Conservation (phyloP, 2,888 invertebrate genomes). For the Steromphala cineraria region DNA sequence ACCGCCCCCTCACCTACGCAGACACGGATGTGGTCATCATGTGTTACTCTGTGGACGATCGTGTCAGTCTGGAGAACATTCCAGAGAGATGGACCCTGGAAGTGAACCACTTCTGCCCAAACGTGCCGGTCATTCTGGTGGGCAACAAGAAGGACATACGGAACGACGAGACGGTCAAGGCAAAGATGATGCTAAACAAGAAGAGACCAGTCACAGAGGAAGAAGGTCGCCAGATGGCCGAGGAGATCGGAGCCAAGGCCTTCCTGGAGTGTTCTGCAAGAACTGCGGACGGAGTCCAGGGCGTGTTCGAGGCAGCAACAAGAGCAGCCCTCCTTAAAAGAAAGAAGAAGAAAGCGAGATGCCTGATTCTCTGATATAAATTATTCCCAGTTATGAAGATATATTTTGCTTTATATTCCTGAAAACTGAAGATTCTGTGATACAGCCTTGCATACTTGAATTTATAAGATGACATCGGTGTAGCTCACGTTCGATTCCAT, state of each 20-base stretch:
- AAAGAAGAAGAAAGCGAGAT: constrained; percentile 77
- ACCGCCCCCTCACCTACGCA: constrained; percentile 94
- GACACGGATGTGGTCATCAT: constrained; percentile 99
- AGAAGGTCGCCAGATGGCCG: constrained; percentile 97
- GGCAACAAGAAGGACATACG: constrained; percentile 89
- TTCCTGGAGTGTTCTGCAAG: constrained; percentile 99
- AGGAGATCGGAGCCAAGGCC: constrained; percentile 98
- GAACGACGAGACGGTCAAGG: constrained; percentile 76
- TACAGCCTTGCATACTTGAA: no score
- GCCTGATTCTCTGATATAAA: constrained; percentile 59
- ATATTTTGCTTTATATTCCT: no score
- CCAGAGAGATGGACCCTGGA: constrained; percentile 99
- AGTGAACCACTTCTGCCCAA: constrained; percentile 94
- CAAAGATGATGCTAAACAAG: constrained; percentile 94
- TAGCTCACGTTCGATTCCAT: no score
- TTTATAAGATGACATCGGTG: no score
- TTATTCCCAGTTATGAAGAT: constrained; percentile 94
- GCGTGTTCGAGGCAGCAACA: constrained; percentile 99
- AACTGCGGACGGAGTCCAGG: constrained; percentile 98
- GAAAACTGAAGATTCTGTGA: no score
- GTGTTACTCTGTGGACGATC: constrained; percentile 99
- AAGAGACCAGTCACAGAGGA: constrained; percentile 98
- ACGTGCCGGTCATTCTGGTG: constrained; percentile 98
- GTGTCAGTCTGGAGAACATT: constrained; percentile 98
- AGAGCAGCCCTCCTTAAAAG: no score